Evolutionary conservation across 64 coral and sea anemone genomes (phyloP), one percentile per base, ranked within the genome.

Genomic region (Catalaphyllia jardinei): DNA sequence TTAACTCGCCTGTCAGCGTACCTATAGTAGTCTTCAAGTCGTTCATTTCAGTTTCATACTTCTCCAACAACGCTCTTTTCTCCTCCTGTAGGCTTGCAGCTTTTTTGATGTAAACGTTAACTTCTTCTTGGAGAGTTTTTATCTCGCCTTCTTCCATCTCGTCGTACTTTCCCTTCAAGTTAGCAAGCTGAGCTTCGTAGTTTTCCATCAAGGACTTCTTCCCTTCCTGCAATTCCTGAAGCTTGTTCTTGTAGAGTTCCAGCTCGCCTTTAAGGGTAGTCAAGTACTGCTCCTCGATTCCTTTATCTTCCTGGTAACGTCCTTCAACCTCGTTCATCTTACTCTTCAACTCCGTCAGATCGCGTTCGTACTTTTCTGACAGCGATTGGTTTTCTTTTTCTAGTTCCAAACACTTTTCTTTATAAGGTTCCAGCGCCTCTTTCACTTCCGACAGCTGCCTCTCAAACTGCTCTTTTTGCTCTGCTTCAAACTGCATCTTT

Each of bases 391-490:
- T 97, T 91, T 97, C 95, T 30, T 91, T 93, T 86, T 97, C 95
- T 60, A 97, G 35, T n/a, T 93, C 83, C 28, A 92, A 62, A 75
- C 87, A 97, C 29, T 94, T 97, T 59, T 91, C 73, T 25, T 91
- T 97, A 73, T 93, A 97, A 15, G 95, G 95, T 28, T 97, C 82
- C 19, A 97, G 81, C 24, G 93, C 91, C 80, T 97, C 95, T 80
- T 94, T 97, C 7, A 94, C 95, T 73, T 92, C 78, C 19, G 95
- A 97, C 9, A 97, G 92, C 28, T 97, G 92, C 84, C 85, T 93
- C 49, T 98, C 93, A 33, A 95, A 98, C 59, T 95, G 86, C 57
- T 98, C 87, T 72, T 98, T 98, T 62, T 95, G 93, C 51, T 94
- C 60, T 29, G 88, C 90, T 82, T 98, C 96, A 75, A 97, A 97